Percentiles rank a stretch among this genome's conserved stretches.
These are phyloP conservation scores for Cryptotermes secundus DNA, from an alignment of 1,140 invertebrate genomes.

Conservation along the genomic window DNA sequence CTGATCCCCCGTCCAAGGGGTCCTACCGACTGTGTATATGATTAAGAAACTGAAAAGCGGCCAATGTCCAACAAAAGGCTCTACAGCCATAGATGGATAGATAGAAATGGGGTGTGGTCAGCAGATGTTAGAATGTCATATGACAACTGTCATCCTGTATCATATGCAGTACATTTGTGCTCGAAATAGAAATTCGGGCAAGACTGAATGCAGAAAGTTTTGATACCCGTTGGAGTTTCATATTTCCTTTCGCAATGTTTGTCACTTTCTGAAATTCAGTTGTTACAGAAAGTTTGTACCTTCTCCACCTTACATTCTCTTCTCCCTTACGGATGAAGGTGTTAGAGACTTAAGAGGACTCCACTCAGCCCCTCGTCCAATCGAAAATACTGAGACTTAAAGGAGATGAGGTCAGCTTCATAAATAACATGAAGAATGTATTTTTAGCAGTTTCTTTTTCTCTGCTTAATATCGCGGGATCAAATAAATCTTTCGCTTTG, in stretches of 20 bases:
- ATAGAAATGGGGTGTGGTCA: no score
- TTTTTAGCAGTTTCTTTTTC: not conserved
- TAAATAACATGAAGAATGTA: not conserved
- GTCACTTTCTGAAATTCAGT: not conserved
- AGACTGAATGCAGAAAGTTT: no score
- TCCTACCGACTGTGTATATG: no score
- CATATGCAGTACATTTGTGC: no score
- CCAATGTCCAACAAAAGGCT: no score
- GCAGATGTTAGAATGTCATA: no score
- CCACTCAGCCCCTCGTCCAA: not conserved
- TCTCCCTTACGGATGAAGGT: not conserved
- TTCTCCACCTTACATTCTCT: not conserved
- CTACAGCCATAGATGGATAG: no score
- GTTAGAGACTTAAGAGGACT: not conserved
- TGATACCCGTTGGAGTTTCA: no score
- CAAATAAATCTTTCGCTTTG: conserved; percentile 9
- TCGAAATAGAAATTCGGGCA: no score
- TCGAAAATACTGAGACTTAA: not conserved
- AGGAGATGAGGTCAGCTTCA: not conserved
- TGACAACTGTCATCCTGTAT: no score
- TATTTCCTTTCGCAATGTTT: not conserved
- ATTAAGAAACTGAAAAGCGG: no score
- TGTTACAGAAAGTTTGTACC: not conserved
- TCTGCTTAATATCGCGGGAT: not conserved
- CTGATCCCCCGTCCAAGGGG: no score